Base-by-base conservation (phyloP, 1,140 invertebrate genomes). In the Drosophila littoralis region DNA sequence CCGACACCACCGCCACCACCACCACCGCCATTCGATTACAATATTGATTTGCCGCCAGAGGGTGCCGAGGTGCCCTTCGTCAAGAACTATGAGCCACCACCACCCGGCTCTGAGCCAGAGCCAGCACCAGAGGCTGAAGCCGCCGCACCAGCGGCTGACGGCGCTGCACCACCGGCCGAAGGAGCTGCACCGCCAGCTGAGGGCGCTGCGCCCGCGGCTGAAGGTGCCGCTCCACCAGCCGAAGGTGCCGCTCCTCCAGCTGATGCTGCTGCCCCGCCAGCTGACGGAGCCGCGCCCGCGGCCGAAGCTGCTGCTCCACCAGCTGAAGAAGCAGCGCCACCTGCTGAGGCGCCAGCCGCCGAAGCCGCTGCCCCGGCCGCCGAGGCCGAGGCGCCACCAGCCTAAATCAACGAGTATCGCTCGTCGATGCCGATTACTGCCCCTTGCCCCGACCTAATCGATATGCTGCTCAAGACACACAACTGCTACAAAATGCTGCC, bases 21-120 rank as follows among this genome's bases (percentile, higher is more conserved):
- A 90, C 92, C 91, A 68, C 91, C 91, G 58, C 93, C 92, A 86
- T 91, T 93, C 52, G 93, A 93, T 72, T 93, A 93, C 61, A 83
- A 89, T 59, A 83, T 91, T 52, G 90, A 90, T 75, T 72, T 92
- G 77, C 91, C 92, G 52, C 92, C 92, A 68, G 93, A 93, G 83
- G 92, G 92, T 51, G 92, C 93, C 75, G 90, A 92, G 75, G 92
- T 89, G 76, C 92, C 78, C 45, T 93, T 77, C 73, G 90, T 81
- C 74, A 93, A 92, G 89, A 92, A 89, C 78, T 92, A 92, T 59
- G 90, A 90, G 64, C 77, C 86, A 79, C 91, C 93, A 81, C 92
- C 92, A 82, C 80, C 88, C 59, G 93, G 91, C 68, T 81, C 91
- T 13, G 92, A 93, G 71, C 84, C 91, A 79, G 77, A 93, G 89